phyloP scores from a whole-genome alignment of 2,888 invertebrate species.

The Halictus quadricinctus region DNA sequence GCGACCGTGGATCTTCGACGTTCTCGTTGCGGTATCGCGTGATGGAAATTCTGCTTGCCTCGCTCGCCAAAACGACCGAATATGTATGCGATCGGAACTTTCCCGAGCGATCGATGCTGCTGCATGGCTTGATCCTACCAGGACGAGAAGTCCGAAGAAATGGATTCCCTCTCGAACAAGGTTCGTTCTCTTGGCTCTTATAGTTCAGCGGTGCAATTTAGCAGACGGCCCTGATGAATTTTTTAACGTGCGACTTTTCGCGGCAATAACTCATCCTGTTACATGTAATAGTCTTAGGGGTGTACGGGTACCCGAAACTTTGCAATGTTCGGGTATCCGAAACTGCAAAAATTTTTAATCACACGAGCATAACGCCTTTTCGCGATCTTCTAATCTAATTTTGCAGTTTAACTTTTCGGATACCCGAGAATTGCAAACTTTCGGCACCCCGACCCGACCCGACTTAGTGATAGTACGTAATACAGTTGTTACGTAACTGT shows the following conservation, averaged over 20 bases:
- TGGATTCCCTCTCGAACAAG: not conserved
- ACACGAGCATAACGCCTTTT: too few relatives aligned
- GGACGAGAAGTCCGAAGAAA: constrained; percentile 1
- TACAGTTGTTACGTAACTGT: too few relatives aligned
- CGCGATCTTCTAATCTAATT: too few relatives aligned
- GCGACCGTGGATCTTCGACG: constrained; percentile 54
- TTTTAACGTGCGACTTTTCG: not conserved
- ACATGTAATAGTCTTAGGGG: too few relatives aligned
- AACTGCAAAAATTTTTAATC: too few relatives aligned
- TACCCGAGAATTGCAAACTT: too few relatives aligned
- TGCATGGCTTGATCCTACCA: not conserved
- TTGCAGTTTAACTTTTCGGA: too few relatives aligned
- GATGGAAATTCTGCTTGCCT: constrained; percentile 37
- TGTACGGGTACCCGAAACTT: too few relatives aligned
- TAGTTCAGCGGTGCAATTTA: not conserved
- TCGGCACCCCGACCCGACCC: too few relatives aligned
- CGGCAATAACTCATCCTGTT: not conserved
- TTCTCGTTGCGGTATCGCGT: constrained; percentile 48
- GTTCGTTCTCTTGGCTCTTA: not conserved
- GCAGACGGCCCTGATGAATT: not conserved
- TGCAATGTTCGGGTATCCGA: too few relatives aligned
- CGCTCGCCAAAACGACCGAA: constrained; percentile 2
- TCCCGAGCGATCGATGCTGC: not conserved
- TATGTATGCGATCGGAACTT: not conserved
- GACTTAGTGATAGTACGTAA: too few relatives aligned